Percentiles rank a stretch among this genome's conserved stretches.
These are phyloP conservation scores for Periophthalmodon schlosseri DNA, from an alignment of 2,113 vertebrate species.

Conservation along the genomic window DNA sequence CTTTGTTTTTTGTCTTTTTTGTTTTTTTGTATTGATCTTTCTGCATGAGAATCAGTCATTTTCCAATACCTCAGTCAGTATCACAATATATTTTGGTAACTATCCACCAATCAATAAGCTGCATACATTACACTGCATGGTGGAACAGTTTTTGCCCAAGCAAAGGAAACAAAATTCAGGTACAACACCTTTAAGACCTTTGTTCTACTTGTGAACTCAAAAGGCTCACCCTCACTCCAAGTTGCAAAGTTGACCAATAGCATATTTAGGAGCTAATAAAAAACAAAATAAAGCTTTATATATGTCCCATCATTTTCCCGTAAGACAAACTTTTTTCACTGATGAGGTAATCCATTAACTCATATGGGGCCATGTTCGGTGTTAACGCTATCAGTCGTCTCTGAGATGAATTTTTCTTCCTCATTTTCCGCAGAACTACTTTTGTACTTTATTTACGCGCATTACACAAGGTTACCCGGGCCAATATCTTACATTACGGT, in stretches of 20 bases:
- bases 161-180: no score
- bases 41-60: no score
- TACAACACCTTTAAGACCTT: no score
- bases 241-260: neutral
- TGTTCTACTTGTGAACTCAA: neutral
- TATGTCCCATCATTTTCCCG: neutral
- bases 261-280: neutral
- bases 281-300: neutral
- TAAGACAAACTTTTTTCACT: constrained; percentile 32
- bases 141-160: no score
- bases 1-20: no score
- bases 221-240: neutral
- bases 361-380: constrained; percentile 48
- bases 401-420: constrained; percentile 50
- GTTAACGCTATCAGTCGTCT: constrained; percentile 75
- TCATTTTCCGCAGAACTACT: constrained; percentile 42
- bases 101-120: no score
- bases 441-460: constrained; percentile 47
- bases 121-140: no score
- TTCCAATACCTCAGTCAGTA: no score
- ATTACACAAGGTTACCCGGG: constrained; percentile 29
- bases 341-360: constrained; percentile 41
- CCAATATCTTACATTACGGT: constrained; percentile 29
- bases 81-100: no score
- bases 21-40: no score